These are phyloP conservation scores for Acipenser ruthenus DNA, from an alignment of 2,797 vertebrate species.

Conservation along the genomic window DNA sequence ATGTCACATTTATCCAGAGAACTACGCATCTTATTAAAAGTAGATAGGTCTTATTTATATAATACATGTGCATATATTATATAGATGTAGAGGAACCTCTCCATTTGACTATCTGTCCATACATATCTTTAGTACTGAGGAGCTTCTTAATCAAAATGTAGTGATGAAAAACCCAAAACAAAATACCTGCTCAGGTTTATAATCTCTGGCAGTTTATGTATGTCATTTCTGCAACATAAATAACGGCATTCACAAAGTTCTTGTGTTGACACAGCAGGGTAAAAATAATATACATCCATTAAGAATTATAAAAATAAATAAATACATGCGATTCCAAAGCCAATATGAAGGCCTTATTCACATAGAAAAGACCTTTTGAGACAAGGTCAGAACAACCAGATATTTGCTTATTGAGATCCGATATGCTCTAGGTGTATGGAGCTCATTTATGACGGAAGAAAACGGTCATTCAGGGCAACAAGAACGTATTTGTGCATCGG, in stretches of 20 bases:
- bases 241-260: slow-evolving; percentile 13
- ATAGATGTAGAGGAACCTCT: no score
- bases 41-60: no score
- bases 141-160: neutral
- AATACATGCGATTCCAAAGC: neutral
- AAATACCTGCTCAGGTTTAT: neutral
- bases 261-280: neutral
- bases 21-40: no score
- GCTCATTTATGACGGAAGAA: slow-evolving; percentile 71
- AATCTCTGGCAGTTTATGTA: neutral
- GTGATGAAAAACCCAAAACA: neutral
- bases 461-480: slow-evolving; percentile 71
- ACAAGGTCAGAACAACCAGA: slow-evolving; percentile 43
- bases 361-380: slow-evolving; percentile 45
- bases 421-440: slow-evolving; percentile 53
- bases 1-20: no score
- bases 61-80: no score
- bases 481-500: slow-evolving; percentile 74
- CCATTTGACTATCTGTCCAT: no score
- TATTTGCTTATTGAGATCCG: slow-evolving; percentile 50
- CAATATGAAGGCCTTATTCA: slow-evolving; percentile 46
- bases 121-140: neutral
- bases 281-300: slow-evolving; percentile 19
- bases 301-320: neutral
- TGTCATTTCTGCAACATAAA: neutral